Conservation (phyloP, 2,888 invertebrate genomes). For the Cerastis rubricosa region DNA sequence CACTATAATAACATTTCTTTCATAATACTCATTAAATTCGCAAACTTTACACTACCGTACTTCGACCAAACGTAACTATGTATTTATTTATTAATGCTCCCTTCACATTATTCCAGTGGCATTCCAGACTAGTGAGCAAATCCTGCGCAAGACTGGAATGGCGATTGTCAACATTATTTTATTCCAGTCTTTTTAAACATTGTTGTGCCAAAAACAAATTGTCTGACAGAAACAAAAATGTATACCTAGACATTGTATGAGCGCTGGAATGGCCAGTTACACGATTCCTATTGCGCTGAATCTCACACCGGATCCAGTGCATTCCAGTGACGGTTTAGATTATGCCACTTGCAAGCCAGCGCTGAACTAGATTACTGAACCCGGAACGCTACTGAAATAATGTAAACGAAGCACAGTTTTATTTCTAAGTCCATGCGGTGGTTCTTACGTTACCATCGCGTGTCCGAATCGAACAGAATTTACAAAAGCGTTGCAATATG, state of each 20-base stretch:
- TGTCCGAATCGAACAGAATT: slow-evolving; percentile 58
- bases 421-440: slow-evolving; percentile 63
- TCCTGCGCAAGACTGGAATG: not conserved
- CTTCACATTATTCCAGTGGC: not conserved
- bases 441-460: slow-evolving; percentile 56
- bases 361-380: not conserved
- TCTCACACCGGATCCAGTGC: not conserved
- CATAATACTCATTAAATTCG: slow-evolving; percentile 68
- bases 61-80: slow-evolving; percentile 42
- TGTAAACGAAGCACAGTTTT: slow-evolving; percentile 2
- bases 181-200: not conserved
- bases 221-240: not conserved
- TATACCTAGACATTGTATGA: not conserved
- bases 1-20: slow-evolving; percentile 61
- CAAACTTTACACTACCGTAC: slow-evolving; percentile 49
- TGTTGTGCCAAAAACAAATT: not conserved
- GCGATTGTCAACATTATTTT: not conserved
- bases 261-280: not conserved
- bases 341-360: not conserved
- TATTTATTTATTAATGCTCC: not conserved
- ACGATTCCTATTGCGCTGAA: not conserved
- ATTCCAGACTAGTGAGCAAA: not conserved
- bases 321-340: not conserved
- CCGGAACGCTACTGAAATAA: not conserved
- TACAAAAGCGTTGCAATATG: slow-evolving; percentile 64